Conservation (phyloP, 53 echinoderm and acorn worm species). For the Holothuria scabra region DNA sequence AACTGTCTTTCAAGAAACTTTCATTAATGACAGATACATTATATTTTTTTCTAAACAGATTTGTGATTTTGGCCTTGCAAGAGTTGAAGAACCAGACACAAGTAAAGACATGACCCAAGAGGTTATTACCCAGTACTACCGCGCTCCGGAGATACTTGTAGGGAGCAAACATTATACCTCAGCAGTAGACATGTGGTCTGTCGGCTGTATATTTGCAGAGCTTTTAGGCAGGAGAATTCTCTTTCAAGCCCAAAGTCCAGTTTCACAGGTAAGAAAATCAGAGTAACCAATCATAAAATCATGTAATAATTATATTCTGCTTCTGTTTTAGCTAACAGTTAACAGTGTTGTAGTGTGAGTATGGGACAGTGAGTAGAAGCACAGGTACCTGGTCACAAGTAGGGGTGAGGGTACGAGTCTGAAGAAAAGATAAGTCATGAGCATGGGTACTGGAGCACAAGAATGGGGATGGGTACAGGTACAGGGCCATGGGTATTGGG, state of each 20-base stretch:
- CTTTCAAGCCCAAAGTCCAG: slow-evolving; percentile 99
- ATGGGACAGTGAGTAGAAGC: too few relatives aligned
- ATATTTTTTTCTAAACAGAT: slow-evolving; percentile 68
- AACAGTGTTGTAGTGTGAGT: too few relatives aligned
- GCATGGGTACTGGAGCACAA: too few relatives aligned
- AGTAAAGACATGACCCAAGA: slow-evolving; percentile 99
- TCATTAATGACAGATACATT: too few relatives aligned
- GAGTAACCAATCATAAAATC: not conserved
- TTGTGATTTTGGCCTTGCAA: slow-evolving; percentile 99
- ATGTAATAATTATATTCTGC: too few relatives aligned
- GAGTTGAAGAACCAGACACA: slow-evolving; percentile 96
- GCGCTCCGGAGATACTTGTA: slow-evolving; percentile 96
- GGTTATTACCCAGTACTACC: slow-evolving; percentile 99
- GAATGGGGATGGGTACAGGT: too few relatives aligned
- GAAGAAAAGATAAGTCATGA: too few relatives aligned
- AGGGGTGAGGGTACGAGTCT: too few relatives aligned
- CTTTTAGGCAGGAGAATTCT: slow-evolving; percentile 93
- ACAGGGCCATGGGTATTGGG: too few relatives aligned
- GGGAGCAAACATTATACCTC: slow-evolving; percentile 99
- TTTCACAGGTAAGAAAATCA: slow-evolving; percentile 81
- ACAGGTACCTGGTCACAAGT: too few relatives aligned
- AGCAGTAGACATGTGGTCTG: slow-evolving; percentile 98
- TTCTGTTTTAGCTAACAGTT: too few relatives aligned
- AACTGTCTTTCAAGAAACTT: too few relatives aligned
- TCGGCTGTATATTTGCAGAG: slow-evolving; percentile 99